These are phyloP conservation scores for Palythoa caribaeorum DNA, from an alignment of 92 coral and sea anemone species.

Conservation along the genomic window DNA sequence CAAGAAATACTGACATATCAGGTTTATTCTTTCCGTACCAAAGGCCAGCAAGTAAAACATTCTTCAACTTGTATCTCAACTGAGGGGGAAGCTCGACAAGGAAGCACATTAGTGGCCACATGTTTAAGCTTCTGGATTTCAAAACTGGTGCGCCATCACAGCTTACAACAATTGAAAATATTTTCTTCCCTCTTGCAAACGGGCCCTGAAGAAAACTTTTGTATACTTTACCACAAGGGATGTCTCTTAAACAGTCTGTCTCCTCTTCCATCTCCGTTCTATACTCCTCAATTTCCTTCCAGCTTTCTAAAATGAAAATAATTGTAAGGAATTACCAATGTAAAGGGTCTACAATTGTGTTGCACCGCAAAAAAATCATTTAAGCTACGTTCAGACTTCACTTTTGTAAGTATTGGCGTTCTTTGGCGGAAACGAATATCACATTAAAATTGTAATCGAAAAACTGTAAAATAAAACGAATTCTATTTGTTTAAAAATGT, in stretches of 20 bases:
- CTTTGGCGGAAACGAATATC: too few relatives aligned
- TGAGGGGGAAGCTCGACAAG: conserved; percentile 33
- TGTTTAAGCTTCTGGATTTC: conserved; percentile 50
- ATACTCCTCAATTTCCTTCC: conserved; percentile 51
- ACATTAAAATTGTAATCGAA: too few relatives aligned
- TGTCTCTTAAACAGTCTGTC: conserved; percentile 33
- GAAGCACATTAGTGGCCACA: conserved; percentile 59
- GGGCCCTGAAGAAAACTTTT: conserved; percentile 26
- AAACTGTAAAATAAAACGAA: too few relatives aligned
- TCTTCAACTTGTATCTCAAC: conserved; percentile 22
- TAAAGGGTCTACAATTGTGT: too few relatives aligned
- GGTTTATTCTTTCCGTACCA: conserved; percentile 61
- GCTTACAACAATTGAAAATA: conserved; percentile 56
- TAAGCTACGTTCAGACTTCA: too few relatives aligned
- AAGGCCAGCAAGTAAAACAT: conserved; percentile 46
- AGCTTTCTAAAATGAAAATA: conserved; percentile 37
- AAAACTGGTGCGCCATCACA: conserved; percentile 72
- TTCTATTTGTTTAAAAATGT: too few relatives aligned
- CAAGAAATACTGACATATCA: conserved; percentile 37
- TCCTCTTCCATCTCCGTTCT: conserved; percentile 1
- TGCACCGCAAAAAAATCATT: not conserved
- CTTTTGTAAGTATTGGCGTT: too few relatives aligned
- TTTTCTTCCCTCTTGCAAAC: conserved; percentile 3
- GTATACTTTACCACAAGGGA: conserved; percentile 40
- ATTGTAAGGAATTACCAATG: not conserved